Evolutionary conservation across 2,797 vertebrate species (phyloP).

Genomic region (Clarias laeviceps): DNA sequence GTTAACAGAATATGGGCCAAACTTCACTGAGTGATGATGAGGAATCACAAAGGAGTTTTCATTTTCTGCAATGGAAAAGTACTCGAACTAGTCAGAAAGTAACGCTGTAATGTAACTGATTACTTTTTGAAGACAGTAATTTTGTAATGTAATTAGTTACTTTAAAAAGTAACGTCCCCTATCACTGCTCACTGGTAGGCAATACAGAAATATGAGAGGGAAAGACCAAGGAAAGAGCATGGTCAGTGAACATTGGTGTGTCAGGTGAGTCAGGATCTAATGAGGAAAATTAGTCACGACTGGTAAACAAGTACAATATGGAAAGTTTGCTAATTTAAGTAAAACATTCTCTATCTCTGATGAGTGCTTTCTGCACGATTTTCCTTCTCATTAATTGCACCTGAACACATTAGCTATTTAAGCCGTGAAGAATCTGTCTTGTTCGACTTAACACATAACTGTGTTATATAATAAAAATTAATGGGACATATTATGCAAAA

Average conservation of each 20-base stretch:
- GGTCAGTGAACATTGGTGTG: not conserved
- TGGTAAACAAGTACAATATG: constrained; percentile 3
- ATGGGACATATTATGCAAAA: too few relatives aligned
- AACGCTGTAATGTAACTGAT: too few relatives aligned
- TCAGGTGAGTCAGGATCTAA: not conserved
- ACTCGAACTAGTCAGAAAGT: too few relatives aligned
- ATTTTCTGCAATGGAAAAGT: too few relatives aligned
- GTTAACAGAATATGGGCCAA: too few relatives aligned
- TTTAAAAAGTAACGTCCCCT: too few relatives aligned
- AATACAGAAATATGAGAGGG: not conserved
- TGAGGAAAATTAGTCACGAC: not conserved
- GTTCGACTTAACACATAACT: not conserved
- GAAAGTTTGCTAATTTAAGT: constrained; percentile 7
- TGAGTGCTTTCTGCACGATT: not conserved
- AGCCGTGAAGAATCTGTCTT: not conserved
- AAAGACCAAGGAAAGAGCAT: not conserved
- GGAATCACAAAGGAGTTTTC: too few relatives aligned
- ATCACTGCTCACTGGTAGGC: too few relatives aligned
- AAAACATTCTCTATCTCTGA: not conserved
- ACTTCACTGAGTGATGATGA: too few relatives aligned
- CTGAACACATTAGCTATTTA: not conserved
- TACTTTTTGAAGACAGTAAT: too few relatives aligned
- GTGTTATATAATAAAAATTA: too few relatives aligned
- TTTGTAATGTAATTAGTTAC: too few relatives aligned
- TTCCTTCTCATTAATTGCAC: not conserved